These are phyloP conservation scores for Osedax frankpressi DNA, from an alignment of 2,888 invertebrate species.

Conservation along the genomic window DNA sequence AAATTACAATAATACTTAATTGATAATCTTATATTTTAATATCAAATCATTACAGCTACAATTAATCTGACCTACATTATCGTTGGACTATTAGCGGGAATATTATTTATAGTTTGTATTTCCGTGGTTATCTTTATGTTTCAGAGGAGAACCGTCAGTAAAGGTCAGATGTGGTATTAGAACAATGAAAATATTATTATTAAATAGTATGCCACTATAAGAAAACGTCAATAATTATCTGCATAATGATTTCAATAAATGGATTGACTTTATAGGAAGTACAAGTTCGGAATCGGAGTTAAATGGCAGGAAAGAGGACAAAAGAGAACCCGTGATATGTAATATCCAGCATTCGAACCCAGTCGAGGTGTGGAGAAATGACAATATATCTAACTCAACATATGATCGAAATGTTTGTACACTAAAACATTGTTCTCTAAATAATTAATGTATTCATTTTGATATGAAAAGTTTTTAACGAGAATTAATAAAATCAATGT, in stretches of 20 bases:
- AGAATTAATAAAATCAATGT: too few species aligned
- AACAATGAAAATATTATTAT: too few species aligned
- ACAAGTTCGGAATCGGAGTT: neutral
- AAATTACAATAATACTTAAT: too few species aligned
- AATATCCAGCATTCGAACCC: neutral
- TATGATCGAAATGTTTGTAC: too few species aligned
- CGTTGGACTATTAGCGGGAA: neutral
- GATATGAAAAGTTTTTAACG: too few species aligned
- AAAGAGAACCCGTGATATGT: neutral
- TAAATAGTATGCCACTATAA: too few species aligned
- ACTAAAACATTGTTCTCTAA: too few species aligned
- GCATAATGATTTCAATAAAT: too few species aligned
- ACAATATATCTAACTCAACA: neutral
- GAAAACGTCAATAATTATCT: too few species aligned
- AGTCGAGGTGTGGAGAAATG: neutral
- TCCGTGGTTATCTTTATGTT: neutral
- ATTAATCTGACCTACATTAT: neutral
- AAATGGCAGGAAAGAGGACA: neutral
- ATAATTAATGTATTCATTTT: too few species aligned
- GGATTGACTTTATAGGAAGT: too few species aligned
- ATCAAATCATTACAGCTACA: neutral
- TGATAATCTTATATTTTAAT: too few species aligned
- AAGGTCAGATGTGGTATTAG: neutral
- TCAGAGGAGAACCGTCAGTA: neutral
- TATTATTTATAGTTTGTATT: neutral